Percentiles rank a stretch among this genome's conserved stretches.
phyloP scores from a whole-genome alignment of 2,113 vertebrate genomes.

The Catagonus wagneri region DNA sequence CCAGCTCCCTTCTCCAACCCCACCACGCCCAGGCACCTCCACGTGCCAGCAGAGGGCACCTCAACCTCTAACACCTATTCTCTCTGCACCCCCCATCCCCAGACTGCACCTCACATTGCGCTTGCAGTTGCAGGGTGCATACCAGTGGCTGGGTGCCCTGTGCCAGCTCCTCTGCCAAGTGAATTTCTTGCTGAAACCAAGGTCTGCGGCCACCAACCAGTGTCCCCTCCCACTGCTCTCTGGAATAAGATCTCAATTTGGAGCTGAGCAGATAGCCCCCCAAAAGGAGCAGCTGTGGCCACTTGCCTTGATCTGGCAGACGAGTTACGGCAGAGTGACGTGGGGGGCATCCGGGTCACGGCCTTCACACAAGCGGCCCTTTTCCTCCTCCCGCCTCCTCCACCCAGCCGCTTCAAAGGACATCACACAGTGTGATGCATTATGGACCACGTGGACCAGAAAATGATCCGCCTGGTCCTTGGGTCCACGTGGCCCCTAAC shows the following conservation, averaged over 20 bases:
- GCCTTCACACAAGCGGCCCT: neutral
- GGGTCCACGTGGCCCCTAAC: no score
- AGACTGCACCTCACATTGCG: neutral
- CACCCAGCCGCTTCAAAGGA: neutral
- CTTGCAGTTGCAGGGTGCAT: neutral
- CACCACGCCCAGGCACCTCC: neutral
- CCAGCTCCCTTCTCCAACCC: neutral
- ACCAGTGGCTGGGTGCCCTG: neutral
- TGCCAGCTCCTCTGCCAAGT: neutral
- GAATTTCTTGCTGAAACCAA: neutral
- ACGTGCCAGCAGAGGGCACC: neutral
- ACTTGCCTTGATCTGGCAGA: neutral
- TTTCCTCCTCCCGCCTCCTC: neutral
- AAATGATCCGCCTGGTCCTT: neutral
- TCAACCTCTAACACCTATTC: neutral
- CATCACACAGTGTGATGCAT: fast-evolving
- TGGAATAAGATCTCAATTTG: neutral
- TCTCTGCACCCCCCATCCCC: neutral
- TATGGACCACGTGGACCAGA: fast-evolving
- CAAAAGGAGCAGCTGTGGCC: neutral
- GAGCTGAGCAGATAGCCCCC: neutral
- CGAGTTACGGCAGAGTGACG: neutral
- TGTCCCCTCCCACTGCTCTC: neutral
- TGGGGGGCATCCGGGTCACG: neutral
- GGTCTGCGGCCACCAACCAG: neutral